Evolutionary conservation across 2,797 vertebrate species (phyloP), one percentile per base, ranked within the genome.

Genomic region (Channa striata): DNA sequence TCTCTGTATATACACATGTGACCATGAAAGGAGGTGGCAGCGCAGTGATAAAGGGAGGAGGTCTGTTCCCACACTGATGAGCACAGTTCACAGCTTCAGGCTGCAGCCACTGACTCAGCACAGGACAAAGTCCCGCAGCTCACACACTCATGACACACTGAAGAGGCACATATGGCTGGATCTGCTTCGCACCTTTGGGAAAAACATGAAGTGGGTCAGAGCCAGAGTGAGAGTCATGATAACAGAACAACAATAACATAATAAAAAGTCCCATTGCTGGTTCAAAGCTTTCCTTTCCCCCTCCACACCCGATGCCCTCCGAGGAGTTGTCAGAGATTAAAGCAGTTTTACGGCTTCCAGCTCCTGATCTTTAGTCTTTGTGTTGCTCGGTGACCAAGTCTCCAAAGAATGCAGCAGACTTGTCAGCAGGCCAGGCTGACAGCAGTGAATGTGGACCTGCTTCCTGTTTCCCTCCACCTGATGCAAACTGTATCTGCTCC

Each of bases 1-100:
- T 40, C 20, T 9, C 37, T 21, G 10, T 42, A 25, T 40, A 0
- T 8, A n/a, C 48, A 48, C 13, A 33, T 66, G 59, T 59, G 49
- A 23, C 77, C 77, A 71, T 81, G 66, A 68, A 76, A 78, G 83
- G 80, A 65, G 33, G 58, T 49, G 40, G 17, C 72, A 20, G 48
- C 48, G 2, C 25, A 43, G 50, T 37, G 23, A 33, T 23, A 36
- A 48, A 44, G 56, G 50, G 21, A 59, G 71, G 70, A 19, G 76
- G 43, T 54, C 68, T 30, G 11, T 74, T 64, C 67, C 74, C 48
- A 65, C 52, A 37, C 43, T 11, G 10, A 51, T 11, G 25, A 42
- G 21, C 16, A 11, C 12, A 20, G 34, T 11, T 20, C 39, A 40
- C 17, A 10, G 36, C 2, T 2, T 0, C 25, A 44, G 37, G 53